Base-by-base conservation (phyloP, 2,113 vertebrate genomes). In the Tragulus kanchil region DNA sequence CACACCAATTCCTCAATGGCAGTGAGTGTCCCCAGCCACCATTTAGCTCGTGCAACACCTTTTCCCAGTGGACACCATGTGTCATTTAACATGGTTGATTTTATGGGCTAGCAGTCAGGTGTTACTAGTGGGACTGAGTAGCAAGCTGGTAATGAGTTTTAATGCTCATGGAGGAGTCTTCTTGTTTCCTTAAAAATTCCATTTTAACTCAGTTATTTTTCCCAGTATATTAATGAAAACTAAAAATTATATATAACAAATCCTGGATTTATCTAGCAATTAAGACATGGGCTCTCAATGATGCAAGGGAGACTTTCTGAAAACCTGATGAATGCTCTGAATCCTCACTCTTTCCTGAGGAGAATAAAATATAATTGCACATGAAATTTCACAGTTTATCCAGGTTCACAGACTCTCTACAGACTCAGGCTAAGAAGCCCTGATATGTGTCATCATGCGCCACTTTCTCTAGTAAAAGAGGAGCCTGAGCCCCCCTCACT, bases 171-270 rank as follows among this genome's bases (percentile, higher is more conserved):
- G 52, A 88, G 50, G 1, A 42, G 84, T 81, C 10, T 36, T 65
- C 25, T 62, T 13, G 54, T 92, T 94, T 78, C 65, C 56, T 92
- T 90, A 89, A 95, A 95, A 94, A 71, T 83, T 26, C 15, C 26
- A 86, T 91, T 91, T 78, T 93, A 71, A 91, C 79, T 71, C 42
- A 88, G 75, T 82, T 87, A 48, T 83, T 58, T 58, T 86, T 89
- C 64, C 90, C 1, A 87, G 23, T 86, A 90, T 93, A 92, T 96
- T 84, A 77, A 86, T 94, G 65, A 91, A 56, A 16, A 83, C 97
- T 93, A 42, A 79, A 97, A 89, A 93, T n/a, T 67, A 87, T 31
- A 79, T 73, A 85, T 6, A 91, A 50, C 36, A 92, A 91, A 95
- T 64, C 62, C 14, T 90, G 8, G 36, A 88, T 90, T 96, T 79